Conservation (phyloP, 2,888 invertebrate genomes). For the Rhingia campestris region DNA sequence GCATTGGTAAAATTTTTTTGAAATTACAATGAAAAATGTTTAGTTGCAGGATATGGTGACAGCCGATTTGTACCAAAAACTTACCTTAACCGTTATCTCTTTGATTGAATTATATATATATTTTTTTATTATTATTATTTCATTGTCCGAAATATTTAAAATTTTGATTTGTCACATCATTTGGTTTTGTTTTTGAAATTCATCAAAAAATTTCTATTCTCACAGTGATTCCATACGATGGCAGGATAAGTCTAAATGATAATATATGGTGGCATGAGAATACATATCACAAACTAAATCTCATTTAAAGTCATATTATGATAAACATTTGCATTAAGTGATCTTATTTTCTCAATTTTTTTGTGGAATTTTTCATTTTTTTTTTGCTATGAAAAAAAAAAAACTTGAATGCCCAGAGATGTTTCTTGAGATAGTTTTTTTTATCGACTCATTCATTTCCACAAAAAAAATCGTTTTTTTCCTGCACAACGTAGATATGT, state of each 20-base stretch:
- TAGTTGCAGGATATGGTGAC: too few species aligned
- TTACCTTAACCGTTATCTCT: conserved; percentile 9
- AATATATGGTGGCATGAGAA: neutral
- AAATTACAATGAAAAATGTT: too few species aligned
- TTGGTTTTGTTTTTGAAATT: conserved; percentile 52
- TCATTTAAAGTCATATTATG: conserved; percentile 32
- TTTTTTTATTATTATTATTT: conserved; percentile 26
- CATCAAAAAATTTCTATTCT: conserved; percentile 41
- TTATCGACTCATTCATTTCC: conserved; percentile 15
- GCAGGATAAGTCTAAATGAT: conserved; percentile 15
- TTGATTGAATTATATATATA: neutral
- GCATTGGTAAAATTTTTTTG: too few species aligned
- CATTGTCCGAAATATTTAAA: conserved; percentile 44
- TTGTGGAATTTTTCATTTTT: too few species aligned
- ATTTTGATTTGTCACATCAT: conserved; percentile 70
- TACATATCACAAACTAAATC: conserved; percentile 41
- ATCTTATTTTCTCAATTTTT: neutral
- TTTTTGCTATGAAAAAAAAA: neutral
- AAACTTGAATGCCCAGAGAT: conserved; percentile 3
- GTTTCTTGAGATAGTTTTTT: neutral
- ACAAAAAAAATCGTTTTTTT: conserved; percentile 32
- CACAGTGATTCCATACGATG: conserved; percentile 38
- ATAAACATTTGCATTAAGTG: conserved; percentile 32
- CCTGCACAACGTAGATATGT: conserved; percentile 55
- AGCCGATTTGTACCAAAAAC: neutral